Evolutionary conservation across 92 coral and sea anemone genomes (phyloP).

Genomic region (Palythoa grandiflora): DNA sequence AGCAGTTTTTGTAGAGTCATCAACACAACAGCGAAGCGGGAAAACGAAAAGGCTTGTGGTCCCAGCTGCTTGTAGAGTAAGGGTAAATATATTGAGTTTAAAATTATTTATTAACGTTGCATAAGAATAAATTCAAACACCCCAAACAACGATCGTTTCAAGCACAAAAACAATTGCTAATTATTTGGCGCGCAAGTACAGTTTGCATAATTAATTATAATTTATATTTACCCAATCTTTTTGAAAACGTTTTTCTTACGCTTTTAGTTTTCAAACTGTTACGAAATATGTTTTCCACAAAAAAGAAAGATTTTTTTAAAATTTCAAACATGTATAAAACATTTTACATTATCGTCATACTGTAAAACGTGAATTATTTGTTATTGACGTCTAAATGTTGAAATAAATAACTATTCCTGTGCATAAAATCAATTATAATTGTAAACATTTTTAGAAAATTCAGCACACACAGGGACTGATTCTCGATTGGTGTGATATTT

Average conservation of each 20-base stretch:
- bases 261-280: neutral
- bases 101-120: neutral
- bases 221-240: too few species aligned
- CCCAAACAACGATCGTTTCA: neutral
- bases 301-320: too few species aligned
- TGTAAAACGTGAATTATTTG: too few species aligned
- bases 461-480: too few species aligned
- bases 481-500: too few species aligned
- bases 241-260: too few species aligned
- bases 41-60: constrained; percentile 32
- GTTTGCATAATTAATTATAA: neutral
- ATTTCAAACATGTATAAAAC: too few species aligned
- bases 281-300: neutral
- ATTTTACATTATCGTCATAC: too few species aligned
- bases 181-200: constrained; percentile 10
- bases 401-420: too few species aligned
- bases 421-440: too few species aligned
- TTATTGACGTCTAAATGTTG: too few species aligned
- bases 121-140: neutral
- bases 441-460: too few species aligned
- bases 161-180: neutral
- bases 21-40: constrained; percentile 9
- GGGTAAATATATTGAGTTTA: neutral
- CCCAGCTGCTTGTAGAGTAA: constrained; percentile 61
- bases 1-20: constrained; percentile 31